Conservation (phyloP, 2,113 vertebrate genomes). For the Toxotes chatareus region DNA sequence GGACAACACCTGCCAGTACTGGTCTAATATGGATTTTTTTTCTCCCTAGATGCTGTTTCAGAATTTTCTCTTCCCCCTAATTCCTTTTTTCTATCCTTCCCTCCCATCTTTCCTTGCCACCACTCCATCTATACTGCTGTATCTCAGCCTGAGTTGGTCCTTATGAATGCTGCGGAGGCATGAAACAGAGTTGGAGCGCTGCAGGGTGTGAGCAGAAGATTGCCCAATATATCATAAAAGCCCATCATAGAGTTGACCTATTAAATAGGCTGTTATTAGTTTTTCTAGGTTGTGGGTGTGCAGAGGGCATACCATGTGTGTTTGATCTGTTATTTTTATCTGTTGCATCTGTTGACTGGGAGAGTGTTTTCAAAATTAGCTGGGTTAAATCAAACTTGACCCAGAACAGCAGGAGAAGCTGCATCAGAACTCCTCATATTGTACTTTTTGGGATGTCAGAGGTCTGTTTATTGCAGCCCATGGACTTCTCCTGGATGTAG, state of each 20-base stretch:
- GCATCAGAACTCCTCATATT: constrained; percentile 14
- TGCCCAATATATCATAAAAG: constrained; percentile 73
- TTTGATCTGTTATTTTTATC: constrained; percentile 67
- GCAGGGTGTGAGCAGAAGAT: constrained; percentile 65
- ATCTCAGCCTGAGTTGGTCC: constrained; percentile 19
- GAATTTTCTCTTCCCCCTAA: not conserved
- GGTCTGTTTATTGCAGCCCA: not conserved
- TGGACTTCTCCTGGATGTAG: not conserved
- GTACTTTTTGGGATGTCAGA: constrained; percentile 4
- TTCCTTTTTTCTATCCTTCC: not conserved
- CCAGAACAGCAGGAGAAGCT: constrained; percentile 22
- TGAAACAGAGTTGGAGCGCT: constrained; percentile 46
- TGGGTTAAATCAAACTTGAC: constrained; percentile 59
- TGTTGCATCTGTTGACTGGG: constrained; percentile 38
- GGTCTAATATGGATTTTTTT: constrained; percentile 14
- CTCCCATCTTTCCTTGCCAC: not conserved
- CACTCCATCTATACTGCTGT: not conserved
- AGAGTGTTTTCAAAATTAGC: constrained; percentile 22
- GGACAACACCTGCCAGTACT: not conserved
- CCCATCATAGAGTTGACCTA: constrained; percentile 64
- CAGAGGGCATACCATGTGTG: constrained; percentile 51
- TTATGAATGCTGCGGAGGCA: constrained; percentile 35
- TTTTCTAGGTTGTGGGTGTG: constrained; percentile 63
- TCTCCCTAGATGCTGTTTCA: not conserved
- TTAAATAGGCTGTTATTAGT: constrained; percentile 65